These are phyloP conservation scores for Osedax fenrisi DNA, from an alignment of 2,888 invertebrate genomes.

Conservation along the genomic window DNA sequence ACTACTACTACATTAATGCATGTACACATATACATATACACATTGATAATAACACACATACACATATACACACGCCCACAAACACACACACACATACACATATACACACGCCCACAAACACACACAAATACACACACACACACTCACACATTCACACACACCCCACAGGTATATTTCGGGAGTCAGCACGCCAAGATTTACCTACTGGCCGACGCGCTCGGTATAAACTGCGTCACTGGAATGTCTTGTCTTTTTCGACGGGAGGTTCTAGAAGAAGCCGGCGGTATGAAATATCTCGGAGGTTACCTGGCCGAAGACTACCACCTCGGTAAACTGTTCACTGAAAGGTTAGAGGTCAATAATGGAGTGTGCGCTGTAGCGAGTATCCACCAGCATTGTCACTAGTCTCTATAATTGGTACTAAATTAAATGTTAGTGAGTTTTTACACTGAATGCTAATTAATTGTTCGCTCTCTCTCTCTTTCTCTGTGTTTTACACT, in stretches of 20 bases:
- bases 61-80: neutral
- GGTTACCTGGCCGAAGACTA: constrained; percentile 94
- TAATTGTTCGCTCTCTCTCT: too few species aligned
- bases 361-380: too few species aligned
- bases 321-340: constrained; percentile 81
- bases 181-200: constrained; percentile 91
- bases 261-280: constrained; percentile 70
- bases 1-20: too few species aligned
- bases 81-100: neutral
- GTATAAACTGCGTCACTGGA: constrained; percentile 92
- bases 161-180: constrained; percentile 72
- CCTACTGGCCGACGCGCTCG: constrained; percentile 74
- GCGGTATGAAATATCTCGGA: constrained; percentile 78
- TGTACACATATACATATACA: too few species aligned
- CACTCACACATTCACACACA: neutral
- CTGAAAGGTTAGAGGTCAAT: constrained; percentile 57
- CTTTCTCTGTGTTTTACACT: too few species aligned
- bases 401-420: too few species aligned
- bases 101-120: neutral
- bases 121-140: neutral
- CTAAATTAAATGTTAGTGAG: too few species aligned
- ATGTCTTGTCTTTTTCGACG: constrained; percentile 91
- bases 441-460: too few species aligned
- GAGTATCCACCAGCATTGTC: too few species aligned
- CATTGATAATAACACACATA: too few species aligned